Percentiles rank a stretch among this genome's conserved stretches.
phyloP scores from a whole-genome alignment of 2,113 vertebrate genomes.

The Condylura cristata region DNA sequence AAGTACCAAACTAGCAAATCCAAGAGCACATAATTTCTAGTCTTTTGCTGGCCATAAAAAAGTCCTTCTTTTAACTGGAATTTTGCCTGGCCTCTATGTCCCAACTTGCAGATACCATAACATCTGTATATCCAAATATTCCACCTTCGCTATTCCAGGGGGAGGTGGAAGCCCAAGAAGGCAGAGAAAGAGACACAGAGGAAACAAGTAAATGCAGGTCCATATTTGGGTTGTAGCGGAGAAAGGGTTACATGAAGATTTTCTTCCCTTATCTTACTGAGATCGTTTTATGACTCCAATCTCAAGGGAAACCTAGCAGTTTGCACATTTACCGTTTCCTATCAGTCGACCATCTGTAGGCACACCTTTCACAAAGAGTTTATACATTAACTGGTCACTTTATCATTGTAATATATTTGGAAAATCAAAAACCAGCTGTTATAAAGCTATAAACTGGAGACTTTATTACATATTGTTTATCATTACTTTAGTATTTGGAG shows the following conservation, averaged over 20 bases:
- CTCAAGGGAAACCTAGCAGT: conserved; percentile 79
- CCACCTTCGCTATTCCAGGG: background rate
- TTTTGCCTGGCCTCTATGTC: background rate
- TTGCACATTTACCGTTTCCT: conserved; percentile 84
- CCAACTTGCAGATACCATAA: background rate
- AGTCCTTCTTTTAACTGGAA: background rate
- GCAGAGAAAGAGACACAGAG: background rate
- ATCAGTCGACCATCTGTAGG: conserved; percentile 86
- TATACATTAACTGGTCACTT: conserved; percentile 87
- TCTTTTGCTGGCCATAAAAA: background rate
- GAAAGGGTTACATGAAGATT: conserved; percentile 64
- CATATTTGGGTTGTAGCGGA: background rate
- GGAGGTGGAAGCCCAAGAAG: too few relatives aligned
- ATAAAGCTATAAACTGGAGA: conserved; percentile 83
- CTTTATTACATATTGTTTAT: conserved; percentile 85
- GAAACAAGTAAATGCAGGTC: background rate
- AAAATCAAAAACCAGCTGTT: conserved; percentile 86
- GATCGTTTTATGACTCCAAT: conserved; percentile 80
- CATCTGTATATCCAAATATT: background rate
- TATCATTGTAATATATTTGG: conserved; percentile 85
- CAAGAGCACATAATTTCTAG: background rate
- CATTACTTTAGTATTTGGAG: conserved; percentile 79
- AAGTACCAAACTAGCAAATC: background rate
- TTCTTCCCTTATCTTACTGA: conserved; percentile 77
- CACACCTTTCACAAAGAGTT: conserved; percentile 85